Percentiles rank a stretch among this genome's conserved stretches.
These are phyloP conservation scores for Chrysemys picta DNA, from an alignment of 2,113 vertebrate genomes.

Conservation along the genomic window DNA sequence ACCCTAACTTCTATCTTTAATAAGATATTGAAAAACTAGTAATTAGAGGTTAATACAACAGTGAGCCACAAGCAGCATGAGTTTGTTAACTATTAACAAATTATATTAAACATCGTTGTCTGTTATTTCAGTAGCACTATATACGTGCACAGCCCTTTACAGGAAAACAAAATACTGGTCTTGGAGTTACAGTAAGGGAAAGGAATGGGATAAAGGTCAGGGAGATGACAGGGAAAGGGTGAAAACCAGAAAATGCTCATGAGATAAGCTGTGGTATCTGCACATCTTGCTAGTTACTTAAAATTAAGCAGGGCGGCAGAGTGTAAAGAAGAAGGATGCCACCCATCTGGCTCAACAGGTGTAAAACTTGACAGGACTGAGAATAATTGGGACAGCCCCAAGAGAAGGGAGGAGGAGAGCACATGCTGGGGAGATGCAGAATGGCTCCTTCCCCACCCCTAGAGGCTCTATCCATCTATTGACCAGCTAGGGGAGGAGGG, in stretches of 20 bases:
- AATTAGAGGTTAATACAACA: background rate
- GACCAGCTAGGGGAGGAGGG: background rate
- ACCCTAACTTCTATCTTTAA: background rate
- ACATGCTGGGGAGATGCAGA: background rate
- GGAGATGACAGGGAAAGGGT: background rate
- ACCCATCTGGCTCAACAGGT: accelerated
- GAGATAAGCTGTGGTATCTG: background rate
- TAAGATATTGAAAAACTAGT: background rate
- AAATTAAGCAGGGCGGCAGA: background rate
- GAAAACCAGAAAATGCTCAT: background rate
- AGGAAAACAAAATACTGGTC: background rate
- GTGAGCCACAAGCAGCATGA: background rate
- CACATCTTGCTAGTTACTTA: background rate
- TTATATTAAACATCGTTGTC: background rate
- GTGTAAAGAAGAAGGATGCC: background rate
- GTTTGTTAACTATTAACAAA: conserved; percentile 30
- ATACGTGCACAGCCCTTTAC: background rate
- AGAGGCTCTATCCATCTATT: background rate
- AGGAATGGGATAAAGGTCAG: background rate
- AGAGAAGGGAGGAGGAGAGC: background rate
- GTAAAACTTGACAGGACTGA: background rate
- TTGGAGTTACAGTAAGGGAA: background rate
- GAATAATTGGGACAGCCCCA: background rate
- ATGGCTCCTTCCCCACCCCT: background rate
- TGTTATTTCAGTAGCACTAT: background rate